Evolutionary conservation across 2,113 vertebrate species (phyloP), one percentile per base, ranked within the genome.

Genomic region (Ctenodactylus gundi): DNA sequence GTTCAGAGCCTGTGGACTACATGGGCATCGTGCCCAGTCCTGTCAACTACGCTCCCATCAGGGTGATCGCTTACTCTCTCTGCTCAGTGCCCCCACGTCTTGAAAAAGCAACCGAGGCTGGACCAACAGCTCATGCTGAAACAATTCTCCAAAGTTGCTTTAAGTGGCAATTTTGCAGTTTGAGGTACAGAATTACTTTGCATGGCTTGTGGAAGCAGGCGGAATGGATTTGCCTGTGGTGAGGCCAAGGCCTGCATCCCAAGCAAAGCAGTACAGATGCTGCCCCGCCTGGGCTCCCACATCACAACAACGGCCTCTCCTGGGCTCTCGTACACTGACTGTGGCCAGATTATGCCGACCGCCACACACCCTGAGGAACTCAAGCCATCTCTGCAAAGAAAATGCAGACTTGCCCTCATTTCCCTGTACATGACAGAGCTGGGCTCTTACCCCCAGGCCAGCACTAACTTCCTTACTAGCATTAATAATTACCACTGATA

Each of bases 221-320:
- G 88, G 82, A 90, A 93, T 46, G 80, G 73, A 93, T 87, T 58
- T 94, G 86, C 85, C 58, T 76, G 12, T 17, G 15, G 36, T 39
- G 39, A 85, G 70, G 62, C 57, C 20, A 31, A 21, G 60, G n/a
- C 65, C 39, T 14, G 57, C 7, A 64, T 51, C 65, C 65, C n/a
- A 12, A 7, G 53, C 23, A 70, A 60, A 88, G 31, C 31, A 11
- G 44, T 0, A 13, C 14, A 70, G 60, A 77, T 15, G 2, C 17
- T 18, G 41, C 67, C 17, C 7, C 0, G 65, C 36, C 55, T 18
- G 58, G 65, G 60, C 8, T 53, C 25, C 46, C 3, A 1, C 67
- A 68, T 46, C 14, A 21, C 4, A 49, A 20, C 2, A 31, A 15
- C 10, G 27, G n/a, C 41, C 53, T 70, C 53, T 55, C 81, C 39